phyloP scores from a whole-genome alignment of 2,797 vertebrate species.

The Tangara arthus region DNA sequence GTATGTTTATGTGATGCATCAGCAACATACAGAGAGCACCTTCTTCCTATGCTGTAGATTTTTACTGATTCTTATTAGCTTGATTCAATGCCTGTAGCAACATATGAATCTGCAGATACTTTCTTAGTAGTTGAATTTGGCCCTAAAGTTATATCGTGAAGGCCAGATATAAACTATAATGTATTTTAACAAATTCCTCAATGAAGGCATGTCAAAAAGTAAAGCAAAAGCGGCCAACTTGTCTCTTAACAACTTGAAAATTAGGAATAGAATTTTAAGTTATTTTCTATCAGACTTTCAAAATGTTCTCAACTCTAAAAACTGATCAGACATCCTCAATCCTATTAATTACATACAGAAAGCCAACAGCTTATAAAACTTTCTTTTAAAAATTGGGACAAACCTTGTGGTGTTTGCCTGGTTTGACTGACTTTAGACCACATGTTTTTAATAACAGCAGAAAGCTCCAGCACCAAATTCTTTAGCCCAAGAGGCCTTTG shows the following conservation, averaged over 20 bases:
- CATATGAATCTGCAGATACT: neutral
- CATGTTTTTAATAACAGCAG: neutral
- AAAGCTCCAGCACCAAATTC: neutral
- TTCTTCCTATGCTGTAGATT: neutral
- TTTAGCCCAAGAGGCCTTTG: neutral
- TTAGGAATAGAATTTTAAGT: neutral
- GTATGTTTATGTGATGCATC: neutral
- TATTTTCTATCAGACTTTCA: neutral
- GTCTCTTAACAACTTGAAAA: neutral
- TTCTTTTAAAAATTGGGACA: neutral
- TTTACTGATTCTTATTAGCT: neutral
- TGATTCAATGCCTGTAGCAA: neutral
- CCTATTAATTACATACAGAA: neutral
- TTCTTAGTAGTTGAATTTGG: neutral
- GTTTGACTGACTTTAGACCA: neutral
- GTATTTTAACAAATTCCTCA: neutral
- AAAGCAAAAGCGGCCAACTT: neutral
- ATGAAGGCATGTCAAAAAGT: neutral
- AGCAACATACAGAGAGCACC: neutral
- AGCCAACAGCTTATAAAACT: neutral
- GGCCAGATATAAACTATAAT: neutral
- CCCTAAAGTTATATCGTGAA: neutral
- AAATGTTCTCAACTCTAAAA: neutral
- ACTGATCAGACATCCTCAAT: rapidly evolving
- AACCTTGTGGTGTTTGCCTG: neutral